phyloP scores from a whole-genome alignment of 2,888 invertebrate species.

The Cephus spinipes region DNA sequence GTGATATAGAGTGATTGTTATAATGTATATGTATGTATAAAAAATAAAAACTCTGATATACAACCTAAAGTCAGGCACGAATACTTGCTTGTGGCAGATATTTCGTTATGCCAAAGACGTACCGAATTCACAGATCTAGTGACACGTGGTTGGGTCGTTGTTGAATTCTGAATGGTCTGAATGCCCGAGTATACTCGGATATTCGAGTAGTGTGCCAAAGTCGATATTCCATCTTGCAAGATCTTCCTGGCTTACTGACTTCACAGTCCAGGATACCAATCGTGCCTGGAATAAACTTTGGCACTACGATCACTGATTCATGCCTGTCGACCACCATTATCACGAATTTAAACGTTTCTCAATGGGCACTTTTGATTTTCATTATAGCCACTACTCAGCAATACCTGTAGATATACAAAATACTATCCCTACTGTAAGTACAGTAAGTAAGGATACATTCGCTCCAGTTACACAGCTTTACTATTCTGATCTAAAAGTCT shows the following conservation, averaged over 20 bases:
- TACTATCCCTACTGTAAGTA: background rate
- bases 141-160: conserved; percentile 1
- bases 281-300: background rate
- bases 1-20: background rate
- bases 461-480: background rate
- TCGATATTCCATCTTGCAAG: background rate
- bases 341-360: background rate
- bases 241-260: background rate
- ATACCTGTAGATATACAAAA: too few species aligned
- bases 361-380: background rate
- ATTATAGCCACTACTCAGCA: background rate
- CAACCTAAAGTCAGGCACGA: background rate
- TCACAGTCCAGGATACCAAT: background rate
- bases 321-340: background rate
- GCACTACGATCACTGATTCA: background rate
- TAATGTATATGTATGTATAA: background rate
- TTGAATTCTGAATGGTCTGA: background rate
- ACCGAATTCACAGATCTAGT: conserved; percentile 1
- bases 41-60: background rate
- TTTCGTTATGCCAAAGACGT: background rate
- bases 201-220: background rate
- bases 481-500: background rate
- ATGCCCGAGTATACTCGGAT: background rate
- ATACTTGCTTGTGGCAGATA: background rate
- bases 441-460: too few species aligned